Percentiles rank a stretch among this genome's conserved stretches.
phyloP scores from a whole-genome alignment of 1,140 invertebrate genomes.

The Polypedilum pembai region DNA sequence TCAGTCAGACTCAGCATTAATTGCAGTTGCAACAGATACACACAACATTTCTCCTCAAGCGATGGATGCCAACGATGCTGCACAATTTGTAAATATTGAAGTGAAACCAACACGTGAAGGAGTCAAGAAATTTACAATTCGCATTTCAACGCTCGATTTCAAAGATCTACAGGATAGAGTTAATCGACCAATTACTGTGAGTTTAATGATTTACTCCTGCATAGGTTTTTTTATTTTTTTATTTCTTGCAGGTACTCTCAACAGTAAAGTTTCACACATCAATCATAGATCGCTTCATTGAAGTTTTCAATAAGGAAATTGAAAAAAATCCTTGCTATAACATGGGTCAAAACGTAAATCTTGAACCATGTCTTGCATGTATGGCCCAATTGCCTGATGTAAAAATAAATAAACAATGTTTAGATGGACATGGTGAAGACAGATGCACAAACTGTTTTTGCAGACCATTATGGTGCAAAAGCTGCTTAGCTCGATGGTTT shows the following conservation, averaged over 20 bases:
- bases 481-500: conserved; percentile 84
- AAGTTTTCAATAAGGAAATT: conserved; percentile 71
- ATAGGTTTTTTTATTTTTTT: neutral
- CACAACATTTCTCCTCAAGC: conserved; percentile 56
- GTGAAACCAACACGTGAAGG: conserved; percentile 55
- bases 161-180: conserved; percentile 71
- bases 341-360: conserved; percentile 47
- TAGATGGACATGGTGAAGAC: conserved; percentile 38
- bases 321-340: neutral
- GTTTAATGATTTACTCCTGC: neutral
- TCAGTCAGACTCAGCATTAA: conserved; percentile 67
- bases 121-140: conserved; percentile 54
- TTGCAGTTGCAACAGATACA: conserved; percentile 64
- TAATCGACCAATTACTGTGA: conserved; percentile 55
- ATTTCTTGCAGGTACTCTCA: conserved; percentile 50
- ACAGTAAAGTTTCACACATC: conserved; percentile 72
- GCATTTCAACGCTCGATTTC: conserved; percentile 70
- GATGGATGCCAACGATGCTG: conserved; percentile 53
- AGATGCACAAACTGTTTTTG: conserved; percentile 55
- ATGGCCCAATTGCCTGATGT: conserved; percentile 72
- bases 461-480: conserved; percentile 81
- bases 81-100: conserved; percentile 76
- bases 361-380: conserved; percentile 80
- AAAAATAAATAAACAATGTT: conserved; percentile 70
- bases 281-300: conserved; percentile 73